Base-by-base conservation (phyloP, 2,888 invertebrate species). In the Unio delphinus region DNA sequence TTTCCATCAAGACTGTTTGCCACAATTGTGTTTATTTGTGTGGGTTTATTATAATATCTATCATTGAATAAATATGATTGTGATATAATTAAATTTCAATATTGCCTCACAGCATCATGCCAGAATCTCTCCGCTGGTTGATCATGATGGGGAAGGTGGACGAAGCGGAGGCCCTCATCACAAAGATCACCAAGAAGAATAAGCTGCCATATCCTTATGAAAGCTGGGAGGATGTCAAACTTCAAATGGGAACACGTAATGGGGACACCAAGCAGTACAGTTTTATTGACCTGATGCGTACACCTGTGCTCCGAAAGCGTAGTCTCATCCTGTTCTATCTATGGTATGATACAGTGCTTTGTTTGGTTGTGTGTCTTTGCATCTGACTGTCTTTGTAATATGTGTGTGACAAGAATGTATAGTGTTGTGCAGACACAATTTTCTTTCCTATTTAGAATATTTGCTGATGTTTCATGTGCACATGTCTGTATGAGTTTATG, bases 121-220 rank as follows among this genome's bases (percentile, higher is more conserved):
- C 88, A 8, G 88, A 88, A 69, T 87, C 88, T 45, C 73, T 87
- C 17, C 67, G 88, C 20, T 88, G 88, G 88, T 73, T 88, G 63
- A 72, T 87, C 15, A 74, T 83, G 68, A 78, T 81, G 30, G 73
- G 81, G 15, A 81, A 79, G 34, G 70, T 78, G 20, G 77, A 80
- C 4, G 74, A 78, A 59, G 84, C 83, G 0, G 78, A 83, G 74
- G 62, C 61, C 5, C 64, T 82, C 30, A 68, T 86, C 23, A 65
- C 70, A 64, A 83, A 74, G 64, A 78, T 86, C 15, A 76, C 83
- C 1, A 67, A 68, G 8, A 78, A 79, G 64, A 88, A 88, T 77
- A 77, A 79, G 30, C 65, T 80, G 18, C 60, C 67, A 1, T 76
- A 83, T 54, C 84, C 85, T 0, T 54, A 74, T 3, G 74, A 76